Percentiles rank a stretch among this genome's conserved stretches.
phyloP scores from a whole-genome alignment of 2,888 invertebrate species.

The Zygogramma bicolorata region DNA sequence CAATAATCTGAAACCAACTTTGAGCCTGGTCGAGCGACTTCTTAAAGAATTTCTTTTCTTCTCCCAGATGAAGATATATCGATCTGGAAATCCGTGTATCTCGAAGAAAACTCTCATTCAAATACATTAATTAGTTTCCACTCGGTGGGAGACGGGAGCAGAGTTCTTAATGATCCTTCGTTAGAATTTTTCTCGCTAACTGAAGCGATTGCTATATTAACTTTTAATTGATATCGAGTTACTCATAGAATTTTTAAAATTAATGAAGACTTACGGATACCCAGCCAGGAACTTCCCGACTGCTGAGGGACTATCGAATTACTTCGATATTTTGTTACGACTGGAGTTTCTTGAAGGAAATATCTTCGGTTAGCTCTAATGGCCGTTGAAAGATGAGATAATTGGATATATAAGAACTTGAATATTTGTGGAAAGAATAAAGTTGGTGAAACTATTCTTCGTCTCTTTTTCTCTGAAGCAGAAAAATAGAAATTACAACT shows the following conservation, averaged over 20 bases:
- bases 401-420: too few species aligned
- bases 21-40: neutral
- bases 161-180: conserved; percentile 33
- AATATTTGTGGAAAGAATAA: too few species aligned
- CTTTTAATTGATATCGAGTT: conserved; percentile 12
- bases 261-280: conserved; percentile 4
- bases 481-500: too few species aligned
- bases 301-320: neutral
- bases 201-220: conserved; percentile 10
- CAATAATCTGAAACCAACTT: neutral
- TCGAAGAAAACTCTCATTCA: neutral
- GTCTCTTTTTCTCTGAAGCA: too few species aligned
- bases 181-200: conserved; percentile 14
- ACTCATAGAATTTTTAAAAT: conserved; percentile 4
- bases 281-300: neutral
- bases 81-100: neutral
- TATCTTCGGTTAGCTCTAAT: too few species aligned
- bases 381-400: too few species aligned
- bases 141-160: neutral
- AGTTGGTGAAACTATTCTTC: too few species aligned
- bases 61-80: neutral
- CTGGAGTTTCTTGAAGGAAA: neutral
- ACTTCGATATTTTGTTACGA: conserved; percentile 4
- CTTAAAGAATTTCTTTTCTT: neutral
- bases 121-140: neutral